Percentiles rank a stretch among this genome's conserved stretches.
phyloP scores from a whole-genome alignment of 2,888 invertebrate genomes.

The Tenthredo distinguenda region DNA sequence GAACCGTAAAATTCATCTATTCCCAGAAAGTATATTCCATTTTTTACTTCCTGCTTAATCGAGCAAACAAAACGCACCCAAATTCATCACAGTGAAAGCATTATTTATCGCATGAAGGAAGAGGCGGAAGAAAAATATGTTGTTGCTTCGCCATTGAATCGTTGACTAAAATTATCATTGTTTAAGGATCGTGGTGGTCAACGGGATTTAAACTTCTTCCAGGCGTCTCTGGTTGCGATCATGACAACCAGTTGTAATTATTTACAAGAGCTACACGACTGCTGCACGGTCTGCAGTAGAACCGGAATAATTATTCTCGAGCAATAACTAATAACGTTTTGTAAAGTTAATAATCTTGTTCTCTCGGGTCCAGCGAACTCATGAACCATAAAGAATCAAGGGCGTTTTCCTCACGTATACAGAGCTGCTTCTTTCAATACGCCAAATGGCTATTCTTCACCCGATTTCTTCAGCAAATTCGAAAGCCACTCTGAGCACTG shows the following conservation, averaged over 20 bases:
- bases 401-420: slow-evolving; percentile 2
- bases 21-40: background rate
- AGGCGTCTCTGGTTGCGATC: background rate
- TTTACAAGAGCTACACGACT: slow-evolving; percentile 13
- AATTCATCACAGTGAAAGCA: background rate
- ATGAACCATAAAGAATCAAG: slow-evolving; percentile 4
- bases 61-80: background rate
- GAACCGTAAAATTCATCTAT: background rate
- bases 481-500: background rate
- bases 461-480: background rate
- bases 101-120: background rate
- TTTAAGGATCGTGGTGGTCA: background rate
- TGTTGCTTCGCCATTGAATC: background rate
- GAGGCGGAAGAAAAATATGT: background rate
- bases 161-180: background rate
- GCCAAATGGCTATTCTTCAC: slow-evolving; percentile 2
- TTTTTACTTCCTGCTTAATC: background rate
- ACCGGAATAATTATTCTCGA: slow-evolving; percentile 39
- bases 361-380: background rate
- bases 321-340: slow-evolving; percentile 40
- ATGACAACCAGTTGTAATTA: slow-evolving; percentile 33
- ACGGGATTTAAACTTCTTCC: background rate
- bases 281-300: background rate
- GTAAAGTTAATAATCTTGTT: slow-evolving; percentile 24
- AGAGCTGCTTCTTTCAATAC: background rate